Evolutionary conservation across 2,113 vertebrate genomes (phyloP).

Genomic region (Gulo gulo): DNA sequence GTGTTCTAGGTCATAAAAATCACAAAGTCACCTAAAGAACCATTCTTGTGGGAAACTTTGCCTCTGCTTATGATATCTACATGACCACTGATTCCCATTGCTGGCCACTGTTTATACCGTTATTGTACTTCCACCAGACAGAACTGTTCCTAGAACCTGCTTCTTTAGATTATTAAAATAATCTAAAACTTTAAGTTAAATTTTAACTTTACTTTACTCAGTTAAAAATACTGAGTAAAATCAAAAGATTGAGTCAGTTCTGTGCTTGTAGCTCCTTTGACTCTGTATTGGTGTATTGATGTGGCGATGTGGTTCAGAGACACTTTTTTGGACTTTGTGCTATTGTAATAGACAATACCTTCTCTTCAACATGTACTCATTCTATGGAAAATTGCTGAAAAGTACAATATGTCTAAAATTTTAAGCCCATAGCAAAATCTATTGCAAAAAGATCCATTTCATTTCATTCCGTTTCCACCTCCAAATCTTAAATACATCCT

Average conservation of each 20-base stretch:
- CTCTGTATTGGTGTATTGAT: not conserved
- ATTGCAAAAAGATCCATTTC: not conserved
- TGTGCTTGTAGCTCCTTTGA: not conserved
- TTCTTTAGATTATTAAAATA: not conserved
- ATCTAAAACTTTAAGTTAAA: too few species aligned
- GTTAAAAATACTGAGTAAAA: not conserved
- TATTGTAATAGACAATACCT: too few species aligned
- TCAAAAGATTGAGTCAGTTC: not conserved
- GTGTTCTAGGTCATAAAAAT: not conserved
- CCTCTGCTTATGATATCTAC: not conserved
- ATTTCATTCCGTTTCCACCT: not conserved
- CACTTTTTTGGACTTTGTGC: not conserved
- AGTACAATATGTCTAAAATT: not conserved
- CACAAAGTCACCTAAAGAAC: not conserved
- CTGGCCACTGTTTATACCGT: rapidly evolving
- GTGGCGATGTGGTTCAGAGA: not conserved
- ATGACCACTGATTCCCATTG: too few species aligned
- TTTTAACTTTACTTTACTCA: not conserved
- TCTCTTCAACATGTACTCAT: not conserved
- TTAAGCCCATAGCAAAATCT: not conserved
- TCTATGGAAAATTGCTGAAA: not conserved
- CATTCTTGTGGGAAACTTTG: too few species aligned
- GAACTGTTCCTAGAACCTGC: not conserved
- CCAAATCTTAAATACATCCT: not conserved
- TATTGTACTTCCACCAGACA: not conserved